Base-by-base conservation (phyloP, 2,113 vertebrate genomes). In the Donacobius atricapilla region DNA sequence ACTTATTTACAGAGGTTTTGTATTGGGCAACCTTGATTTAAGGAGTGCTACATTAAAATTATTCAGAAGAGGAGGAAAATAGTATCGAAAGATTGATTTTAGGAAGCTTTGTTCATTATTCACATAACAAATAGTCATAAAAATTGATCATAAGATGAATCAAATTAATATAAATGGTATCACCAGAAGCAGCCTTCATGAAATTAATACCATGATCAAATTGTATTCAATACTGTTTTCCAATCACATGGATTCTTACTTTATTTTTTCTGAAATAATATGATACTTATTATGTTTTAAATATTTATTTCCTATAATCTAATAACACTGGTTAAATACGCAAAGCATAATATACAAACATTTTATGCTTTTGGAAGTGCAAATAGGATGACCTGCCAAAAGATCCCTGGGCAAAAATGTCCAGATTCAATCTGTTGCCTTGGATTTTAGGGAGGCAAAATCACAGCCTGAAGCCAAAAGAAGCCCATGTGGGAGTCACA, bases 351-450 rank as follows among this genome's bases (percentile, higher is more conserved):
- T 53, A 87, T 47, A 53, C 42, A 93, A 96, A 94, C n/a, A 90
- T 91, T 83, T 97, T 90, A 72, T 82, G 66, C 50, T 70, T 91
- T 85, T 93, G 53, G 73, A 97, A 95, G 33, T 85, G 54, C 70
- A 77, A 69, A 77, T 45, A 79, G 54, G 30, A 56, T 39, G 23
- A 83, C 15, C 33, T 96, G 93, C 94, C 93, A 96, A 70, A 91
- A 95, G 70, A 94, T 77, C 84, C 58, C 66, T 58, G 63, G 93
- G 89, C 82, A 96, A 93, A 83, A 94, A 71, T 83, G 80, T 78
- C 89, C 95, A 84, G 51, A 78, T 88, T 92, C 80, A 90, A 75
- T 93, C 89, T 94, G 95, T 83, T 88, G 58, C 86, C 83, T 94
- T 83, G 51, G 39, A 81, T 70, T 81, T 78, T 44, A 77, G 39